Percentiles rank a stretch among this genome's conserved stretches.
Conservation (phyloP, 2,888 invertebrate genomes). For the Hyppa rectilinea region DNA sequence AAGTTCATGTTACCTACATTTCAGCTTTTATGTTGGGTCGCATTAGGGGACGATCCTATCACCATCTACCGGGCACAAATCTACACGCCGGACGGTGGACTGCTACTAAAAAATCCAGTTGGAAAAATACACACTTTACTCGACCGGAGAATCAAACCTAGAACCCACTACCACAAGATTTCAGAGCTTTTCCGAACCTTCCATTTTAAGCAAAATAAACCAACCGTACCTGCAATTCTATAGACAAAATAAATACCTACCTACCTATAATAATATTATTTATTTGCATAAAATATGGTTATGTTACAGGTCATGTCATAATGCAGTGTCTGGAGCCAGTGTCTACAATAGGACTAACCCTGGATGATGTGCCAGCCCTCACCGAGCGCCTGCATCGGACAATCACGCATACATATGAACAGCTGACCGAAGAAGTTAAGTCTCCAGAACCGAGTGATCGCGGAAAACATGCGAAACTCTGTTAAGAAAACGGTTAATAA, state of each 20-base stretch:
- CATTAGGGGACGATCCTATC: background rate
- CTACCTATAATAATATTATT: no score
- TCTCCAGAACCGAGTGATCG: constrained; percentile 8
- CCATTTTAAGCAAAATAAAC: background rate
- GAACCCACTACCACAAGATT: background rate
- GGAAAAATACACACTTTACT: background rate
- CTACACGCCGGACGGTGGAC: no score
- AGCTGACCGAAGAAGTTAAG: constrained; percentile 78
- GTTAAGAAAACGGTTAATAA: constrained; percentile 10
- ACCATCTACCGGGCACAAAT: background rate
- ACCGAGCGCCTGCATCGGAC: constrained; percentile 74
- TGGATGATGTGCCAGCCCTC: constrained; percentile 81
- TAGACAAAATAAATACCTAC: background rate
- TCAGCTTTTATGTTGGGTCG: no score
- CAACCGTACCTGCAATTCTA: background rate
- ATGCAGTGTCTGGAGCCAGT: constrained; percentile 83
- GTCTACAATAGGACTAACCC: constrained; percentile 78
- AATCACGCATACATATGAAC: constrained; percentile 77
- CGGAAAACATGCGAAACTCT: constrained; percentile 6
- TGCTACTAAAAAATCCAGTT: no score
- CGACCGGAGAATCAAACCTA: background rate
- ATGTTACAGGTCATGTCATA: constrained; percentile 80
- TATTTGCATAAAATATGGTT: no score
- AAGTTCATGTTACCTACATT: background rate
- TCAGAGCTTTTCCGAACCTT: background rate